Evolutionary conservation across 1,140 invertebrate genomes (phyloP).

Genomic region (Ladona fulva): DNA sequence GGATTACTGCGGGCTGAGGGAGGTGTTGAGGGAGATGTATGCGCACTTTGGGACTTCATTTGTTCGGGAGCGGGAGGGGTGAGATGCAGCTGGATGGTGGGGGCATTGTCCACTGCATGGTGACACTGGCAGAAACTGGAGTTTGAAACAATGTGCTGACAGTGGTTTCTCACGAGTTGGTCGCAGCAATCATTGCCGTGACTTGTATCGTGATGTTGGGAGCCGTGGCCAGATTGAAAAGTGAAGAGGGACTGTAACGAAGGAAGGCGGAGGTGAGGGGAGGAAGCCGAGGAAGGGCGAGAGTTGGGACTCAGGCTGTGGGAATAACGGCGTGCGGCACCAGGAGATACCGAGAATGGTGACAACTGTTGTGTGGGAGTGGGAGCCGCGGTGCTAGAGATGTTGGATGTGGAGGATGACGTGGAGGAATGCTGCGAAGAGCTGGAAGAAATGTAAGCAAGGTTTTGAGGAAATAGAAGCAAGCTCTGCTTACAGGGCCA

Average conservation of each 20-base stretch:
- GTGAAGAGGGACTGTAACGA: not conserved
- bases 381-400: conserved; percentile 19
- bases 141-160: not conserved
- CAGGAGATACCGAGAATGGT: not conserved
- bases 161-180: not conserved
- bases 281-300: not conserved
- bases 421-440: not conserved
- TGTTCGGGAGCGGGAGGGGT: not conserved
- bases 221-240: not conserved
- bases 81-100: not conserved
- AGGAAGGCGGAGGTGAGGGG: not conserved
- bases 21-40: not conserved
- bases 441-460: not conserved
- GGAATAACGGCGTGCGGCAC: too few species aligned
- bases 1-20: not conserved
- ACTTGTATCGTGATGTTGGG: not conserved
- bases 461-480: not conserved
- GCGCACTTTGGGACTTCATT: not conserved
- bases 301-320: not conserved
- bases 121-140: not conserved
- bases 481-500: conserved; percentile 35
- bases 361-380: conserved; percentile 14
- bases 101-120: not conserved
- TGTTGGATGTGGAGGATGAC: conserved; percentile 23
- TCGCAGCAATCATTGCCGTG: not conserved